Evolutionary conservation across 2,113 vertebrate genomes (phyloP).

Genomic region (Pygoscelis adeliae): DNA sequence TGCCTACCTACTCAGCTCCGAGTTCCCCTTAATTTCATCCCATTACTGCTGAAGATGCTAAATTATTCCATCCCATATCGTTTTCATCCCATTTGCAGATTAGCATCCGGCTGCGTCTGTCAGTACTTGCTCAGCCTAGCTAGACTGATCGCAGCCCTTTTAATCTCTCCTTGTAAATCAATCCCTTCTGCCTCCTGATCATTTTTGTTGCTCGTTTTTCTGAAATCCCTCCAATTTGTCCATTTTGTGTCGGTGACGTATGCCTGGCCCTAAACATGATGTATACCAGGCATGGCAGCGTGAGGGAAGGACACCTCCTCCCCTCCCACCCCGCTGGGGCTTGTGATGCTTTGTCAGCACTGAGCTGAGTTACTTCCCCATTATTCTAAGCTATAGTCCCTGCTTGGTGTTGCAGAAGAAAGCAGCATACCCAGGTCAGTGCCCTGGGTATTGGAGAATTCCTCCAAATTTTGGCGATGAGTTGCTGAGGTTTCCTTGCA

Average conservation of each 20-base stretch:
- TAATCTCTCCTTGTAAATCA: slow-evolving; percentile 55
- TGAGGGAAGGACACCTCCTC: slow-evolving; percentile 67
- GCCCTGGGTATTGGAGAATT: slow-evolving; percentile 37
- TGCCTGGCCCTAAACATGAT: slow-evolving; percentile 67
- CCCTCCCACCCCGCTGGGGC: slow-evolving; percentile 62
- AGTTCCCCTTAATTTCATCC: background rate
- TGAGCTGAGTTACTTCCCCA: slow-evolving; percentile 70
- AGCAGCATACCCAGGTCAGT: slow-evolving; percentile 66
- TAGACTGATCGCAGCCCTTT: slow-evolving; percentile 1
- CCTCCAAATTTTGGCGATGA: slow-evolving; percentile 36
- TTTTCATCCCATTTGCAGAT: slow-evolving; percentile 56
- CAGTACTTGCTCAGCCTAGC: slow-evolving; percentile 6
- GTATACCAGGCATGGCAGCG: slow-evolving; percentile 59
- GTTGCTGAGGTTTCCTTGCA: background rate
- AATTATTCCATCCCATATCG: background rate
- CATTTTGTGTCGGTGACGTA: slow-evolving; percentile 49
- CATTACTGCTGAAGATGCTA: background rate
- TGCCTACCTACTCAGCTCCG: background rate
- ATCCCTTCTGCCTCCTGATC: slow-evolving; percentile 27
- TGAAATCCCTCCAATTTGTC: slow-evolving; percentile 67
- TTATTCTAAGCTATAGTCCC: slow-evolving; percentile 68
- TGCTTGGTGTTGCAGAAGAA: slow-evolving; percentile 68
- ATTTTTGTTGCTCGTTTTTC: slow-evolving; percentile 47
- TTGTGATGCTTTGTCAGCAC: slow-evolving; percentile 70
- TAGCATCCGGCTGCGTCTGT: slow-evolving; percentile 19